Evolutionary conservation across 2,113 vertebrate genomes (phyloP), one percentile per base, ranked within the genome.

Genomic region (Vidua macroura): DNA sequence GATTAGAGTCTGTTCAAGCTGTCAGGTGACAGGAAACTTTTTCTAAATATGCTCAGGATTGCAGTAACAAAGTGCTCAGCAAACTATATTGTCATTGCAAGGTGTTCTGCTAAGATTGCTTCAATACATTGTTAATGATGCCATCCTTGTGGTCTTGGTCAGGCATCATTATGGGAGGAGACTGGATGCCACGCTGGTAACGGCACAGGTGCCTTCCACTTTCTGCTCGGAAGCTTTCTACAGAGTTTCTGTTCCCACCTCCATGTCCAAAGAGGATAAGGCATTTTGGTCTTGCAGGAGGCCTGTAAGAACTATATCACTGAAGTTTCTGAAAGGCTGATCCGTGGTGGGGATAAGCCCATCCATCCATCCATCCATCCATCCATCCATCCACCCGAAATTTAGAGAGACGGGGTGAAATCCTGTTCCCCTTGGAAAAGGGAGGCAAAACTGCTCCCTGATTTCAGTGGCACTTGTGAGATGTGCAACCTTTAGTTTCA

Each of bases 131-230:
- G 35, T 33, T 77, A 60, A 35, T 3, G 11, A 39, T 18, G 25
- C 12, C 22, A 11, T 33, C 30, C 35, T 77, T 3, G 1, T 62
- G 44, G 21, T 35, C 33, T 46, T 62, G 31, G 17, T 41, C 66
- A 41, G 39, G 30, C 14, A 79, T 9, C 4, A 5, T 25, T 35
- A 16, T 53, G 30, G 35, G 8, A 37, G 43, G 25, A 64, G 59
- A 22, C 2, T 0, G 0, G 44, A 52, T 31, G 22, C 3, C 0
- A 0, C 16, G 19, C n/a, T 55, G 19, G 11, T 30, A 59, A 33
- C 0, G 11, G 41, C 13, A 73, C 37, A 41, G 30, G 14, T 22
- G 13, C 25, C 41, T 64, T 84, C 39, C 39, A 15, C 16, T 62
- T 86, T 70, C 15, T 75, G 39, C 35, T 8, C 1, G 18, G 22